Evolutionary conservation across 2,888 invertebrate species (phyloP).

Genomic region (Oxyteleia sp.): DNA sequence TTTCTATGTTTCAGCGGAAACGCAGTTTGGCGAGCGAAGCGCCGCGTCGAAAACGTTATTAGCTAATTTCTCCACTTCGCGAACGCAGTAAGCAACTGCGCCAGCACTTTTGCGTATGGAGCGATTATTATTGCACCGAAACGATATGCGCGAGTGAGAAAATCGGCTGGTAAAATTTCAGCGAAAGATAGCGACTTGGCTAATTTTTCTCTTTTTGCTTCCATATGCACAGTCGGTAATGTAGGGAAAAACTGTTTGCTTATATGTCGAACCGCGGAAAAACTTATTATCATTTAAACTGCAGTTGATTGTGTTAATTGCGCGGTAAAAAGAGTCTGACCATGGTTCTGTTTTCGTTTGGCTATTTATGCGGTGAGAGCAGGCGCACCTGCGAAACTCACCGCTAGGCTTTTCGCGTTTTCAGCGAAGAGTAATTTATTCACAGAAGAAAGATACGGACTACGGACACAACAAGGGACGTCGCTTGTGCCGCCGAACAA

Average conservation of each 20-base stretch:
- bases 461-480: not conserved
- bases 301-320: conserved; percentile 22
- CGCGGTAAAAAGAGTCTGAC: conserved; percentile 27
- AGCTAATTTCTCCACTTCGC: conserved; percentile 27
- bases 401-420: conserved; percentile 78
- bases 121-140: not conserved
- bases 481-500: no score
- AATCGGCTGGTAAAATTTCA: not conserved
- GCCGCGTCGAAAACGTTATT: conserved; percentile 20
- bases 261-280: not conserved
- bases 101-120: not conserved
- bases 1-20: conserved; percentile 30
- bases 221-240: not conserved
- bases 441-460: conserved; percentile 71
- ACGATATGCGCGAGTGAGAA: conserved; percentile 13
- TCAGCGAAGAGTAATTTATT: conserved; percentile 79
- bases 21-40: not conserved
- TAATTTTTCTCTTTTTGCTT: not conserved
- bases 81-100: not conserved
- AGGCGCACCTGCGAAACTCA: conserved; percentile 74
- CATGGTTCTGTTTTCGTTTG: conserved; percentile 41
- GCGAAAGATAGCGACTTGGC: not conserved
- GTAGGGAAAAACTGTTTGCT: not conserved
- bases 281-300: conserved; percentile 33
- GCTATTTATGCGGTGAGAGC: conserved; percentile 72